Base-by-base conservation (phyloP, 2,888 invertebrate genomes). In the Drosophila dives region DNA sequence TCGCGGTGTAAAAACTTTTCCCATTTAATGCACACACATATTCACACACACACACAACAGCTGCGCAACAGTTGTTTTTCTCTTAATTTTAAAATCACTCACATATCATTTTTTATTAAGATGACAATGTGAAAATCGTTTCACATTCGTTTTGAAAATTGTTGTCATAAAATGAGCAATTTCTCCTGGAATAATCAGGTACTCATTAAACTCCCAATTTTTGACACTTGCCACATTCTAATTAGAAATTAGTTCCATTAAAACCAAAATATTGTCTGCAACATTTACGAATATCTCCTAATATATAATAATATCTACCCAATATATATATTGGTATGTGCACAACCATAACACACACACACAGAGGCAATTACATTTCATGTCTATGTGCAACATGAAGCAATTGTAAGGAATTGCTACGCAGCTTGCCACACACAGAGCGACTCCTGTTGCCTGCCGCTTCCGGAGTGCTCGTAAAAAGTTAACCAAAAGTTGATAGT, bases 1-100 rank as follows among this genome's bases (percentile, higher is more conserved):
- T 36, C 45, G 60, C 45, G 63, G 75, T 80, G 60, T 87, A 75
- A 87, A 85, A 84, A 85, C 72, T 87, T 82, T 66, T 73, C 83
- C 66, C 78, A 85, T 77, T 82, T 76, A 76, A 85, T 82, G 80
- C 69, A 56, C 72, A 75, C 49, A 29, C 29, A 29, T 29, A 55
- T n/a, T 11, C 71, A 74, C 77, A 59, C 78, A 74, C 69, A 74
- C 64, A 29, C 29, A 29, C 29, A 29, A 29, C 29, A 5, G 17
- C 29, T 38, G 38, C 38, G 38, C 38, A 55, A 55, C 55, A 55
- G 55, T 38, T 55, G 55, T 5, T 29, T 29, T 11, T 8, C 38
- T 15, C 7, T 49, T 55, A 0, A 38, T 38, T n/a, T 29, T n/a
- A 8, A 11, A 55, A 38, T 38, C 12, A 15, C 4, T 38, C n/a